Evolutionary conservation across 1,140 invertebrate species (phyloP).

Genomic region (Latrodectus geometricus): DNA sequence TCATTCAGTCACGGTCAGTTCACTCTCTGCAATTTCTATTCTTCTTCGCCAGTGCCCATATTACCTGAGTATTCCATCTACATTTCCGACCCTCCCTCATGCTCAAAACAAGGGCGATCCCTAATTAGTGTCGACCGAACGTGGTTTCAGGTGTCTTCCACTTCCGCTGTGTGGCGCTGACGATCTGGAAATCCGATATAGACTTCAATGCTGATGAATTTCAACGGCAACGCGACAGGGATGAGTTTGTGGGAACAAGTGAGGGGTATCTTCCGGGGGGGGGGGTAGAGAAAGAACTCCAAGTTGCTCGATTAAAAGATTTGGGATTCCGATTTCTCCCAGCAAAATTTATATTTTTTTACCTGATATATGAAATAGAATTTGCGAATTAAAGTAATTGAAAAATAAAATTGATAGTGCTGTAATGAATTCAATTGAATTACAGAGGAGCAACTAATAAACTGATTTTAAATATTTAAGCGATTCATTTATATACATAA

Average conservation of each 20-base stretch:
- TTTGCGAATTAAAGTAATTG: no score
- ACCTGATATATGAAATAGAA: no score
- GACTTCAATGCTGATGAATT: slow-evolving; percentile 31
- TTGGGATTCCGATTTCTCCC: no score
- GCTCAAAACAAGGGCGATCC: slow-evolving; percentile 23
- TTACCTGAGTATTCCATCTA: background rate
- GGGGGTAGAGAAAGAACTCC: no score
- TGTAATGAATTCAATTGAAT: no score
- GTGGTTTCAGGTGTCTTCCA: slow-evolving; percentile 44
- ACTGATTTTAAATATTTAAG: no score
- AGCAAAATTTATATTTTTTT: no score
- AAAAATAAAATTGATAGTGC: no score
- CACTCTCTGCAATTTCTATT: slow-evolving; percentile 47
- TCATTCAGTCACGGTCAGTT: slow-evolving; percentile 42
- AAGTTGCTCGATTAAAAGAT: no score
- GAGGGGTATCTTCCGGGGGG: background rate
- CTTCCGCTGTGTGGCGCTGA: slow-evolving; percentile 60
- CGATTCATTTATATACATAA: no score
- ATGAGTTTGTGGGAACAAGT: background rate
- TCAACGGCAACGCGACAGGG: background rate
- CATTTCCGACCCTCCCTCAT: background rate
- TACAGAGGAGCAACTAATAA: no score
- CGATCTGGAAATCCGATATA: slow-evolving; percentile 33
- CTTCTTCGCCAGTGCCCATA: slow-evolving; percentile 6
- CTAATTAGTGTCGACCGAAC: slow-evolving; percentile 56